Base-by-base conservation (phyloP, 1,140 invertebrate species). In the Dreissena rostriformis region DNA sequence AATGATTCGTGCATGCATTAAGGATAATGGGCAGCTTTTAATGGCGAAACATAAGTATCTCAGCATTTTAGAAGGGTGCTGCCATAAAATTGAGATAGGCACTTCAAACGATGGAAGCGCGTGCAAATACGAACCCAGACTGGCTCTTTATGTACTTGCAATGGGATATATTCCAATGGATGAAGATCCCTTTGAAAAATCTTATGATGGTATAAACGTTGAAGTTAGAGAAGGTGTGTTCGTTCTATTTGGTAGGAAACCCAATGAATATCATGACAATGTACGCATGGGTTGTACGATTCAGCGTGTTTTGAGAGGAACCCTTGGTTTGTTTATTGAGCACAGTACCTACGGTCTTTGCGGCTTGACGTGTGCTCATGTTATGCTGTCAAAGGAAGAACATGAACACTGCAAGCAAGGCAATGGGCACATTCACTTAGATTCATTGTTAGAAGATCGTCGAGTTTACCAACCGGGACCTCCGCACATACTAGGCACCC, bases 241-340 rank as follows among this genome's bases (percentile, higher is more conserved):
- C 49, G 29, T 6, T 19, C 22, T 29, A 29, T 70, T 12, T 29
- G 17, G 10, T 39, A 11, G 29, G 22, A 26, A 24, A 29, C 11
- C 11, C 10, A 70, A 70, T 11, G 14, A 22, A 29, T 29, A 70
- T 19, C 67, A 70, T 29, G 10, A 24, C 11, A 12, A 22, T 28
- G 22, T 70, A 70, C 22, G 28, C 22, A 26, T 70, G 14, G 67
- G 67, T 28, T 26, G 67, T 70, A 29, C 26, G 8, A 70, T 70
- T 39, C 22, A 10, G 11, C 22, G 28, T 10, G n/a, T 6, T 5
- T 5, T 12, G 6, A 70, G 5, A 8, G 67, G 67, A 6, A 70
- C 67, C 10, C 67, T 70, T 70, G 67, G 67, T 11, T 24, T 24
- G 7, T 70, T 70, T n/a, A 70, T 70, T 70, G 67, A 70, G 29